These are phyloP conservation scores for Huso huso DNA, from an alignment of 2,797 vertebrate genomes.

Conservation along the genomic window DNA sequence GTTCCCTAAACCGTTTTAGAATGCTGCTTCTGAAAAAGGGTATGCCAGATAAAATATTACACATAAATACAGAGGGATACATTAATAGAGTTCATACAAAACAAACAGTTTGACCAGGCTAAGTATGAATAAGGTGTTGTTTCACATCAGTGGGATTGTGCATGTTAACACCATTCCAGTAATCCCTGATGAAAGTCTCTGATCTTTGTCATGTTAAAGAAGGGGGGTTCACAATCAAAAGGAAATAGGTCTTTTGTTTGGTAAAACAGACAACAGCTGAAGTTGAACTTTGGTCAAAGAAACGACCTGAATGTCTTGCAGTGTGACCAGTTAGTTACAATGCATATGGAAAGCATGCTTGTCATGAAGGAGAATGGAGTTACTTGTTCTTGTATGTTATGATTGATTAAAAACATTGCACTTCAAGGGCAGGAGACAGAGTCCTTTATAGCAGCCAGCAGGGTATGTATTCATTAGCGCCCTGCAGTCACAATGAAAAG, in stretches of 20 bases:
- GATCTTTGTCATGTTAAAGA: slow-evolving; percentile 62
- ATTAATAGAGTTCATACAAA: background rate
- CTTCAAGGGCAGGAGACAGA: slow-evolving; percentile 27
- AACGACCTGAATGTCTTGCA: slow-evolving; percentile 38
- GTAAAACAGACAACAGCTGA: slow-evolving; percentile 42
- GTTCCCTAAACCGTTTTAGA: no score
- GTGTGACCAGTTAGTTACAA: slow-evolving; percentile 48
- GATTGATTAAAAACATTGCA: slow-evolving; percentile 33
- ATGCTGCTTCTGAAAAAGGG: no score
- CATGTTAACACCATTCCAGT: slow-evolving; percentile 25
- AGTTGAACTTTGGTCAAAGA: slow-evolving; percentile 38
- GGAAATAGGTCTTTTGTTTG: slow-evolving; percentile 48
- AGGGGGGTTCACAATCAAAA: slow-evolving; percentile 55
- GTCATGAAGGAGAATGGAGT: slow-evolving; percentile 42
- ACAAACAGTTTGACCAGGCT: background rate
- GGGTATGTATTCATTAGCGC: slow-evolving; percentile 56
- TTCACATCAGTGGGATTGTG: background rate
- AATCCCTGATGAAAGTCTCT: slow-evolving; percentile 32
- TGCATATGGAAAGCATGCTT: slow-evolving; percentile 69
- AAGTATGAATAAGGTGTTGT: background rate
- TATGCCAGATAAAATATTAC: no score
- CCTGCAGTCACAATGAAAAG: slow-evolving; percentile 57
- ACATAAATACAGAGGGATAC: no score
- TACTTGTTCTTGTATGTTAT: slow-evolving; percentile 47
- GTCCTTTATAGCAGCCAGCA: slow-evolving; percentile 29